Base-by-base conservation (phyloP, 1,140 invertebrate genomes). In the Hycleus phaleratus region DNA sequence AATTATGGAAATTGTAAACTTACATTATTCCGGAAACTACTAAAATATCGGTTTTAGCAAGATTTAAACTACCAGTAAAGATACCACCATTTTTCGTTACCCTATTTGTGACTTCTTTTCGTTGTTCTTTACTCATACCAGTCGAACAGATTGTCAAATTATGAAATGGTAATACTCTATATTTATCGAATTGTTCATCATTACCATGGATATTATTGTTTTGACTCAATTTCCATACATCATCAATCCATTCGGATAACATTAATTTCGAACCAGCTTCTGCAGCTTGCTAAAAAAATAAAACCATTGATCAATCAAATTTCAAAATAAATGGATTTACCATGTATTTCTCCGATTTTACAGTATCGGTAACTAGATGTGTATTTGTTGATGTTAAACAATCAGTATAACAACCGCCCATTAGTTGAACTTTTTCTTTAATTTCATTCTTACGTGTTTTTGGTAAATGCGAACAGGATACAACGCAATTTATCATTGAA, bases 141-240 rank as follows among this genome's bases (percentile, higher is more conserved):
- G 91, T 90, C 3, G 88, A 85, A 7, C 87, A 91, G 7, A 94
- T 82, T 56, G 82, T 77, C 8, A 93, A 71, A 57, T 90, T 89
- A 58, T 85, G 82, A 72, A 97, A 94, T 5, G 86, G 72, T n/a
- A 89, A 87, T 71, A 91, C 84, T 45, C 77, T 81, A 62, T 83
- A 85, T 62, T 78, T 77, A 39, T 83, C 69, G 68, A 90, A 90
- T 47, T 80, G 74, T 0, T 74, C 44, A 63, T 90, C 84, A 4
- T 77, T 77, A 5, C 83, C 87, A 46, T 76, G 73, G 1, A 90
- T 69, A 60, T 81, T 80, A n/a, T 80, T 74, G 42, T 74, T 75
- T 32, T 82, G 71, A 52, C 85, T 87, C 24, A 74, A 75, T 32
- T 88, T 75, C 91, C 92, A 95, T 1, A 93, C 83, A 4, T 81